These are phyloP conservation scores for Psilanteris sp. DNA, from an alignment of 1,140 invertebrate species.

Conservation along the genomic window DNA sequence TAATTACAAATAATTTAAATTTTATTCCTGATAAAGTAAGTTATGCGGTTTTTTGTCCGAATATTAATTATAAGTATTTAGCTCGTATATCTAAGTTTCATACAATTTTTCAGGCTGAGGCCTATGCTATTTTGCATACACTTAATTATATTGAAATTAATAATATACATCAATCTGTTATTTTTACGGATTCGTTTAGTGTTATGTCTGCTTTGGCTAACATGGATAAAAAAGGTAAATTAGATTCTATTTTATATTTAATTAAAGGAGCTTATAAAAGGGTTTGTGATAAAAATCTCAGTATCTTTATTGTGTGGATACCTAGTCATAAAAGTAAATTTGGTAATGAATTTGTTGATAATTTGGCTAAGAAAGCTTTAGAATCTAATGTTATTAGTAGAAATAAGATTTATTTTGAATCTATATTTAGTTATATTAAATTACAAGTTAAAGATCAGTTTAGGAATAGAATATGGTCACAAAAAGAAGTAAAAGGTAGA, in stretches of 20 bases:
- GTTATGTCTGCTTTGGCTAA: neutral
- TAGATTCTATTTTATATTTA: conserved; percentile 13
- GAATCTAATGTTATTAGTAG: neutral
- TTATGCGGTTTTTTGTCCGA: conserved; percentile 11
- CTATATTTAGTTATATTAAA: neutral
- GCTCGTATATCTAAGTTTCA: too few relatives aligned
- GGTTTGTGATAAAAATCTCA: neutral
- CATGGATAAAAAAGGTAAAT: conserved; percentile 11
- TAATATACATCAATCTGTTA: conserved; percentile 8
- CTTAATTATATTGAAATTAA: conserved; percentile 11
- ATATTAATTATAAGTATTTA: neutral
- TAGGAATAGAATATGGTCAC: neutral
- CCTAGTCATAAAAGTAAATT: conserved; percentile 10
- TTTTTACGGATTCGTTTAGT: conserved; percentile 15
- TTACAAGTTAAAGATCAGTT: neutral
- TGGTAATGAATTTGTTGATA: conserved; percentile 12
- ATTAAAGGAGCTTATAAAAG: neutral
- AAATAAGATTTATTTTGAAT: neutral
- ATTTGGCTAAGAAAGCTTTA: conserved; percentile 2
- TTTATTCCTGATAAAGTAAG: neutral
- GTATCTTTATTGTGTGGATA: neutral
- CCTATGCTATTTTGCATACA: conserved; percentile 9
- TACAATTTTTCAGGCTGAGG: conserved; percentile 18
- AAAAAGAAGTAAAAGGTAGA: conserved; percentile 7
- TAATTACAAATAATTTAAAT: too few relatives aligned